Percentiles rank a stretch among this genome's conserved stretches.
phyloP scores from a whole-genome alignment of 35 echinoderm and acorn worm species.

The Ophiothrix spiculata region DNA sequence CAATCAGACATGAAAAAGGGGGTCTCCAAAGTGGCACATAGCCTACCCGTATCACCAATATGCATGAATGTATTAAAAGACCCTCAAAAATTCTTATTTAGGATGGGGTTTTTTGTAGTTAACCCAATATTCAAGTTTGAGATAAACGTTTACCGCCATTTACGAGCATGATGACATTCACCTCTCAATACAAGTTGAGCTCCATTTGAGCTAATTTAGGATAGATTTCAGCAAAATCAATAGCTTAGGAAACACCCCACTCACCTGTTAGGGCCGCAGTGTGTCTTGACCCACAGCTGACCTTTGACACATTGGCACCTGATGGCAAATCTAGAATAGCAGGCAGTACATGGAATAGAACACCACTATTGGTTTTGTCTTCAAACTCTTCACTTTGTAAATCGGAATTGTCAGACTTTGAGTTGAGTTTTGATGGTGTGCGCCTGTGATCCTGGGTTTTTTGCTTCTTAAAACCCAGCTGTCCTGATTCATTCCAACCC shows the following conservation, averaged over 20 bases:
- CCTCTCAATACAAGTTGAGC: background rate
- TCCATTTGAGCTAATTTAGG: background rate
- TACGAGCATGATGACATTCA: background rate
- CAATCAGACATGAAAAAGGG: too few relatives aligned
- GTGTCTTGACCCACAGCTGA: constrained; percentile 93
- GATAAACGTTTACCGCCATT: background rate
- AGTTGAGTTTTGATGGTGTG: background rate
- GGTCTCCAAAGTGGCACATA: too few relatives aligned
- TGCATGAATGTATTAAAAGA: too few relatives aligned
- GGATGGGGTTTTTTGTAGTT: background rate
- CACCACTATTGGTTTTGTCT: background rate
- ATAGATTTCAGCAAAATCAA: background rate
- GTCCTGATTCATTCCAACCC: constrained; percentile 97
- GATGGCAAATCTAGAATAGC: constrained; percentile 21
- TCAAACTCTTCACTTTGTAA: background rate
- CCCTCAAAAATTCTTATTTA: background rate
- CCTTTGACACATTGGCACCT: constrained; percentile 33
- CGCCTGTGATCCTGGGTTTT: background rate
- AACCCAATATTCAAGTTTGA: background rate
- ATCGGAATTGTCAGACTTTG: background rate
- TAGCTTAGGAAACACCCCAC: background rate
- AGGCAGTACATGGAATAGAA: constrained; percentile 41
- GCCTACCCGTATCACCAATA: too few relatives aligned
- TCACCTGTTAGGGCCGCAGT: constrained; percentile 73
- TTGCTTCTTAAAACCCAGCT: constrained; percentile 58